Base-by-base conservation (phyloP, 2,888 invertebrate species). In the Pemphredon lugubris region DNA sequence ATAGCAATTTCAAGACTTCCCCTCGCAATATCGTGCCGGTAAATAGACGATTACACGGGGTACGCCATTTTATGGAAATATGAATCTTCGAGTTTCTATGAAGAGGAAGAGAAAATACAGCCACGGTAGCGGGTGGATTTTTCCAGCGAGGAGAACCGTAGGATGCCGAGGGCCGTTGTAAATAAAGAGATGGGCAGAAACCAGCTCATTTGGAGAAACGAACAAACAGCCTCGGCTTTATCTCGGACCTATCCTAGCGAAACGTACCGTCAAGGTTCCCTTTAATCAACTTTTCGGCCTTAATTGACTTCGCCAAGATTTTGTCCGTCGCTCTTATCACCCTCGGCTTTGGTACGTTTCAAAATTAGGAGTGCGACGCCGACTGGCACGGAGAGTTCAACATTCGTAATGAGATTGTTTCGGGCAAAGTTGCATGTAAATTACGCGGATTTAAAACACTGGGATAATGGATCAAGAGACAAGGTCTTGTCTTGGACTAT, bases 281-380 rank as follows among this genome's bases (percentile, higher is more conserved):
- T 81, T 79, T 77, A 68, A 82, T 73, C 77, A 77, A 82, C 72
- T 73, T 75, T 77, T 53, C 44, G 39, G 66, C 60, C 75, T 73
- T 79, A 79, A 79, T 82, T 55, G 65, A 73, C 67, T 71, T 64
- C 18, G 51, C 21, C 16, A 59, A 55, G 60, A 68, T 55, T 67
- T 50, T 61, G 21, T 23, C 21, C 18, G 21, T 30, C 40, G 34
- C 14, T 44, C 58, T 71, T 48, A 45, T 64, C 23, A 47, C 34
- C 16, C 3, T 20, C 30, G n/a, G 16, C 32, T 47, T 26, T 16
- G 51, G 48, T n/a, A 13, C 7, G 1, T n/a, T 13, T 11, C 1
- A 13, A 26, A 30, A 20, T 7, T 11, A 54, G 39, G 26, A 18
- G 21, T 23, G 30, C 14, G 9, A 16, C 5, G 0, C 0, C 7